Evolutionary conservation across 2,888 invertebrate species (phyloP), one percentile per base, ranked within the genome.

Genomic region (Cerceris ruficornis): DNA sequence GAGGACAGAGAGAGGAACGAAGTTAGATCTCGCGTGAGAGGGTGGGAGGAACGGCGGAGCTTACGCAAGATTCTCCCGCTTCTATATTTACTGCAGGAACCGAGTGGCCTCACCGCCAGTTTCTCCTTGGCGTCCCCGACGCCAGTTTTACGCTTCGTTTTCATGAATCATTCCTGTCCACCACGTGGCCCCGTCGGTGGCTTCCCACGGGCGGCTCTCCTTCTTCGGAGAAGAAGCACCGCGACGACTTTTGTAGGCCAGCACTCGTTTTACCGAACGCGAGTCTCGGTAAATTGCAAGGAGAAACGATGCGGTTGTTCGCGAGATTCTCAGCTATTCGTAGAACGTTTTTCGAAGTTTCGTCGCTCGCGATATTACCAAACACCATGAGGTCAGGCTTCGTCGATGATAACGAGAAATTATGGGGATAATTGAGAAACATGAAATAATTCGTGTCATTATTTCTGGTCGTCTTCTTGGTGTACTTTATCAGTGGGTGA

Each of bases 121-220:
- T 77, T 74, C 77, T 74, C 76, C 77, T 75, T 61, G 61, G 67
- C 75, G 64, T 72, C 75, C 69, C 77, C 76, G 76, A 59, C 57
- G 79, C 72, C 82, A 73, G 81, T 83, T 82, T 80, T 80, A 83
- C 82, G 79, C 81, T 82, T 79, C 79, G 79, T 81, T 81, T 76
- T 79, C 79, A 79, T 81, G 81, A 81, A 81, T 82, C 81, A 81
- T 81, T 81, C 75, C 72, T 60, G 75, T 76, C 74, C 74, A 81
- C 82, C 81, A 82, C 79, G 82, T 82, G 82, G 80, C 69, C 28
- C 70, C 17, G 57, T 54, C 72, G 70, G 43, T 49, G 46, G 54
- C 77, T 80, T 80, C 80, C 80, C 81, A 80, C 80, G 80, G 68
- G 64, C 59, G 50, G 50, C 13, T 46, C 66, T 72, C 59, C 72